Conservation (phyloP, 2,113 vertebrate species). For the Tetrao urogallus region DNA sequence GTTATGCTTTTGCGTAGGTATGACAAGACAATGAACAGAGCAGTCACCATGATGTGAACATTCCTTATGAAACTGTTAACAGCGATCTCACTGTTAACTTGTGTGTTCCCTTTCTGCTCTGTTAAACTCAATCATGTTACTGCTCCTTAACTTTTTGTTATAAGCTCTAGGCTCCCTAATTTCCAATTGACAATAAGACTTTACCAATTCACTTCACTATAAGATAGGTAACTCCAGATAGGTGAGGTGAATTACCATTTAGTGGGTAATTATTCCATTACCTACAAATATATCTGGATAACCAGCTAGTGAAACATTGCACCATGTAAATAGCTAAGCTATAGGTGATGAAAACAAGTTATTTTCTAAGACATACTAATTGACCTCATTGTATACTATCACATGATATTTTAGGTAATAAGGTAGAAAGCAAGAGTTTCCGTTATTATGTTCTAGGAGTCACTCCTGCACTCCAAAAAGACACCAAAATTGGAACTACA, state of each 20-base stretch:
- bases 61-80: neutral
- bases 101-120: neutral
- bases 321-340: neutral
- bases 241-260: neutral
- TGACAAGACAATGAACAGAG: neutral
- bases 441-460: neutral
- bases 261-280: neutral
- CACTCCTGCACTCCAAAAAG: neutral
- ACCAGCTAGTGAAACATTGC: neutral
- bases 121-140: neutral
- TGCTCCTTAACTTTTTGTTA: neutral
- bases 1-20: neutral
- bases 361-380: neutral
- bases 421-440: neutral
- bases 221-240: neutral
- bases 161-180: neutral
- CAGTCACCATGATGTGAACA: neutral
- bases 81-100: neutral
- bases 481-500: neutral
- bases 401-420: neutral
- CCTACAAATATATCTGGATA: neutral
- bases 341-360: rapidly evolving
- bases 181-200: neutral
- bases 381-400: rapidly evolving
- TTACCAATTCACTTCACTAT: neutral